These are phyloP conservation scores for Dromiciops gliroides DNA, from an alignment of 2,113 vertebrate genomes.

Conservation along the genomic window DNA sequence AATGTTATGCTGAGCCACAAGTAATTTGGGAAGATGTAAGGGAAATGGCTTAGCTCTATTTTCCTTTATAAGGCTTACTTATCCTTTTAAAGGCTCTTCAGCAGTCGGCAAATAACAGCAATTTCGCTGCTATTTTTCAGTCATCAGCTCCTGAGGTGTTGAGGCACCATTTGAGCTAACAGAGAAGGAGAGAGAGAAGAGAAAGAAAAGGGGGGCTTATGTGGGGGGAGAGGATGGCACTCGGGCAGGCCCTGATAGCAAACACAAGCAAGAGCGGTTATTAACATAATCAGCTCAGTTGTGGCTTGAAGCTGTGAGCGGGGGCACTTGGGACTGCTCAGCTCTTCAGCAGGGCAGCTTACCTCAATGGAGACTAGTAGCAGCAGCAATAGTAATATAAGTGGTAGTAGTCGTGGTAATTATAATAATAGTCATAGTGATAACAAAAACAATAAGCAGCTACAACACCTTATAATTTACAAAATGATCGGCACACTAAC, in stretches of 20 bases:
- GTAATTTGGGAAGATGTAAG: not conserved
- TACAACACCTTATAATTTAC: not conserved
- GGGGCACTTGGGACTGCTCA: not conserved
- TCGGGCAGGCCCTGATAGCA: not conserved
- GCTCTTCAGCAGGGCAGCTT: conserved; percentile 44
- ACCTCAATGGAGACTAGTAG: not conserved
- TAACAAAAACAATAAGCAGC: not conserved
- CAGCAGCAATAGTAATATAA: not conserved
- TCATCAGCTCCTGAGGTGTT: not conserved
- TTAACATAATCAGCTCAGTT: conserved; percentile 10
- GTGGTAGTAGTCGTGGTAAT: no score
- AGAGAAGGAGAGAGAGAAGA: not conserved
- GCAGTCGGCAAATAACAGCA: conserved; percentile 6
- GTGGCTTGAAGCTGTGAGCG: conserved; percentile 21
- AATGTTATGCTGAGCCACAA: not conserved
- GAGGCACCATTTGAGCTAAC: not conserved
- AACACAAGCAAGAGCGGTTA: not conserved
- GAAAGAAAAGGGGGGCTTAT: not conserved
- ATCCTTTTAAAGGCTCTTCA: conserved; percentile 16
- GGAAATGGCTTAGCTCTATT: conserved; percentile 9
- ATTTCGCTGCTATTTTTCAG: conserved; percentile 6
- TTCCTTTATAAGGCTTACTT: conserved; percentile 18
- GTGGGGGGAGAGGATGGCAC: conserved; percentile 3
- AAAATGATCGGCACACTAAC: not conserved
- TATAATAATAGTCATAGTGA: no score